Conservation (phyloP, 1,140 invertebrate genomes). For the Rhizoglyphus robini region DNA sequence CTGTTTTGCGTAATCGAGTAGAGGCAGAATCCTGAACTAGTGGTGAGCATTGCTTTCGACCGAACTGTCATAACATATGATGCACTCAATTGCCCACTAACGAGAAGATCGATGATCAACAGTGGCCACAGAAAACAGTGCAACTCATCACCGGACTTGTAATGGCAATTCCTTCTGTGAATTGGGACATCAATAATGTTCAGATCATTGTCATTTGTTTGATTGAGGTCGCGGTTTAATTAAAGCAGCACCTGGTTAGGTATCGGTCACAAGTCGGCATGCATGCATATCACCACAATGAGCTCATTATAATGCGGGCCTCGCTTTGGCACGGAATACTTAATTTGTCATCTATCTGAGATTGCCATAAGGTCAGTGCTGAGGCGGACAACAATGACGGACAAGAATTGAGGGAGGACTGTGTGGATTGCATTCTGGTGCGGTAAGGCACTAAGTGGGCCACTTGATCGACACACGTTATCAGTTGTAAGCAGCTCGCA, state of each 20-base stretch:
- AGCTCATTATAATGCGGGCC: background rate
- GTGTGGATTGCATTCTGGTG: too few species aligned
- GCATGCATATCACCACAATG: background rate
- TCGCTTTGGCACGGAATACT: background rate
- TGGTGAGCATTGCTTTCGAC: background rate
- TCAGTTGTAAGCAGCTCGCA: too few species aligned
- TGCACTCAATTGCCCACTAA: background rate
- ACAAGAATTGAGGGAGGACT: too few species aligned
- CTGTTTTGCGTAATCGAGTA: conserved; percentile 15
- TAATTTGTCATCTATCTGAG: background rate
- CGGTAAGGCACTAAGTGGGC: too few species aligned
- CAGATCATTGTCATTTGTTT: conserved; percentile 5
- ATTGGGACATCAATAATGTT: conserved; percentile 12
- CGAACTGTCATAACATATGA: background rate
- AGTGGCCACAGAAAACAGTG: too few species aligned
- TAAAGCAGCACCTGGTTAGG: background rate
- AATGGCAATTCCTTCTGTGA: background rate
- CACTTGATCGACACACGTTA: too few species aligned
- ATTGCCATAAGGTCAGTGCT: background rate
- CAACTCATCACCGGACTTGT: background rate
- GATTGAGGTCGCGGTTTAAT: background rate
- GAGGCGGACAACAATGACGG: too few species aligned
- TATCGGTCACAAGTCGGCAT: background rate
- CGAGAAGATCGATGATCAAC: conserved; percentile 1
- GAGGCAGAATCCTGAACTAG: background rate